Percentiles rank a stretch among this genome's conserved stretches.
These are phyloP conservation scores for Hylaeus volcanicus DNA, from an alignment of 1,140 invertebrate genomes.

Conservation along the genomic window DNA sequence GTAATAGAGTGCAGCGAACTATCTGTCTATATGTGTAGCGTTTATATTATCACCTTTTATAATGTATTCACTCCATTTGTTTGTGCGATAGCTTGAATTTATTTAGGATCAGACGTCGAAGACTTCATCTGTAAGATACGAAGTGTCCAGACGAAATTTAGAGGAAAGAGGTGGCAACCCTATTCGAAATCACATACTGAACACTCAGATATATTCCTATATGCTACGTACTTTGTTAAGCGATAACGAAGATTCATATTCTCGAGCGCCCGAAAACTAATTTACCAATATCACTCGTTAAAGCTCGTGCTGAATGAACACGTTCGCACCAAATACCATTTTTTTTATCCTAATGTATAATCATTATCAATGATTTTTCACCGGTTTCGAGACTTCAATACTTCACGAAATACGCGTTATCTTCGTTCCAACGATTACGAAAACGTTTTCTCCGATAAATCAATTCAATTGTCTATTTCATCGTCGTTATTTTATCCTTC, in stretches of 20 bases:
- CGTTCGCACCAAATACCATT: background rate
- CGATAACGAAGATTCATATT: background rate
- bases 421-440: background rate
- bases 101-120: background rate
- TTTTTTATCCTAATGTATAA: background rate
- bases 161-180: background rate
- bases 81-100: too few species aligned
- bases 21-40: too few species aligned
- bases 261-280: background rate
- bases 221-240: background rate
- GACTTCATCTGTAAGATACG: background rate
- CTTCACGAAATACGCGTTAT: background rate
- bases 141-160: too few species aligned
- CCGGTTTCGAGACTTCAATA: background rate
- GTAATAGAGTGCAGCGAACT: background rate
- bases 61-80: too few species aligned
- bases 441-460: background rate
- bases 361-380: background rate
- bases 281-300: constrained; percentile 2
- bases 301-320: background rate
- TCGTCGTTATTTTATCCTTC: background rate
- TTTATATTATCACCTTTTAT: too few species aligned
- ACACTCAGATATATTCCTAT: constrained; percentile 7
- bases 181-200: background rate
- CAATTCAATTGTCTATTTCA: background rate